These are phyloP conservation scores for Autographa gamma DNA, from an alignment of 2,888 invertebrate species.

Conservation along the genomic window DNA sequence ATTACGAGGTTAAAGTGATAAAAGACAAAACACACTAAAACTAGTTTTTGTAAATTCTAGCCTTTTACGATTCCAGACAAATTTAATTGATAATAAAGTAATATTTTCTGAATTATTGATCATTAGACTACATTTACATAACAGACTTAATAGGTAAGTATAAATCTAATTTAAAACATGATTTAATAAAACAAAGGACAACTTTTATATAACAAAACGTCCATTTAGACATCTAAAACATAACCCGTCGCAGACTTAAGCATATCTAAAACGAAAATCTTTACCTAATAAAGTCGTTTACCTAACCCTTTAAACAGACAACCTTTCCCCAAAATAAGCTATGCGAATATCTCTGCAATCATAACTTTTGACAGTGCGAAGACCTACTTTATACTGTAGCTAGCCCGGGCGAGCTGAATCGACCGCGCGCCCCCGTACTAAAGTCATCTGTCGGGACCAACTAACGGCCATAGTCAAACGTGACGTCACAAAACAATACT, in stretches of 20 bases:
- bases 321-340: slow-evolving; percentile 21
- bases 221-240: background rate
- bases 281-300: background rate
- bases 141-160: background rate
- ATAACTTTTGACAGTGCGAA: slow-evolving; percentile 46
- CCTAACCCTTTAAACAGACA: background rate
- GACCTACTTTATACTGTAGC: slow-evolving; percentile 56
- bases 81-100: background rate
- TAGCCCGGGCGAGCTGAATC: slow-evolving; percentile 76
- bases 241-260: background rate
- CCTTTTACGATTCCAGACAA: background rate
- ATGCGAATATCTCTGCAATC: slow-evolving; percentile 33
- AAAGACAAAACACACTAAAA: background rate
- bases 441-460: slow-evolving; percentile 40
- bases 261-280: background rate
- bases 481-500: slow-evolving; percentile 29
- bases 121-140: background rate
- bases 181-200: background rate
- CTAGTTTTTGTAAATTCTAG: background rate
- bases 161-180: background rate
- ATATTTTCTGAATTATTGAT: slow-evolving; percentile 2
- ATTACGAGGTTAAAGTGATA: background rate
- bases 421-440: slow-evolving; percentile 61
- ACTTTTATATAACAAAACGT: background rate
- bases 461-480: slow-evolving; percentile 28